Percentiles rank a stretch among this genome's conserved stretches.
Evolutionary conservation across 1,140 invertebrate genomes (phyloP).

Genomic region (Polyergus mexicanus): DNA sequence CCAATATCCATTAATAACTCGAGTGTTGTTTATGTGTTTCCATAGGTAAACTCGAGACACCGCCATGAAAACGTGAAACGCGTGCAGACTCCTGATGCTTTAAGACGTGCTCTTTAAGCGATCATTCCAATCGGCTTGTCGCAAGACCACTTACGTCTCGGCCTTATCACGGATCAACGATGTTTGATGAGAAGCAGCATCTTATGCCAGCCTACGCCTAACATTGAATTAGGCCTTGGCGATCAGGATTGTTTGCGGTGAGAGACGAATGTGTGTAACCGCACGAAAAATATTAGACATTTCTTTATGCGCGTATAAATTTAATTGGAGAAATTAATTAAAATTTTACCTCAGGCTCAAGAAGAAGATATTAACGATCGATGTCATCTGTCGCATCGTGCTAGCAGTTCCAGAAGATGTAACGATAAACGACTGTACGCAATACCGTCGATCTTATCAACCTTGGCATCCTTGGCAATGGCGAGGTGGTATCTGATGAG

Average conservation of each 20-base stretch:
- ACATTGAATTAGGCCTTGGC: neutral
- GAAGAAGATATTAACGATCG: constrained; percentile 28
- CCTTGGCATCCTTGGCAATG: constrained; percentile 38
- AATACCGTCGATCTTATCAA: constrained; percentile 60
- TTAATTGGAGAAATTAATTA: neutral
- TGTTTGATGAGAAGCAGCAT: neutral
- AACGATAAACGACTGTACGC: constrained; percentile 63
- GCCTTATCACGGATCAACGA: neutral
- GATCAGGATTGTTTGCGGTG: constrained; percentile 5
- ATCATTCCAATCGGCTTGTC: constrained; percentile 11
- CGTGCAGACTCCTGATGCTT: constrained; percentile 2
- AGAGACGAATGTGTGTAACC: constrained; percentile 17
- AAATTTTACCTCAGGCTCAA: constrained; percentile 38
- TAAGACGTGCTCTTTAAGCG: neutral
- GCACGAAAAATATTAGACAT: neutral
- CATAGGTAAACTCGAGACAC: constrained; percentile 15
- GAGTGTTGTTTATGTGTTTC: constrained; percentile 45
- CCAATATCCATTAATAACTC: constrained; percentile 39
- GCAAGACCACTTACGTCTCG: neutral
- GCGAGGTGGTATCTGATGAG: constrained; percentile 73
- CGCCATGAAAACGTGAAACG: neutral
- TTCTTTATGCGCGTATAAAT: neutral
- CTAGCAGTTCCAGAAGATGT: constrained; percentile 56
- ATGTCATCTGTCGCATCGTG: constrained; percentile 65
- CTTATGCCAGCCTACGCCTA: neutral